Base-by-base conservation (phyloP, 2,113 vertebrate genomes). In the Pomatorhinus ruficollis region DNA sequence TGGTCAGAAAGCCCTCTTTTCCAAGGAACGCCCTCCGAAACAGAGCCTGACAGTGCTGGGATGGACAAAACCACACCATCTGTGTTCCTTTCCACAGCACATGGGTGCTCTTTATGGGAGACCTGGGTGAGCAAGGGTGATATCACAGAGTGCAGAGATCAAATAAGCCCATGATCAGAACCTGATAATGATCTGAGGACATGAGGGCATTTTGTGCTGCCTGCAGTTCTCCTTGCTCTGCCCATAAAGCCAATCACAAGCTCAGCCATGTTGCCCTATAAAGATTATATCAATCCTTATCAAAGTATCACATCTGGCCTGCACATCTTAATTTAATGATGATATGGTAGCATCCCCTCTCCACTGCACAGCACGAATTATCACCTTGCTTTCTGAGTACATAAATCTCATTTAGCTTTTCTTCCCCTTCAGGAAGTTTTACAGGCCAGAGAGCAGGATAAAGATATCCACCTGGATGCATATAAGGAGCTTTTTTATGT, bases 311-410 rank as follows among this genome's bases (percentile, higher is more conserved):
- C 96, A 97, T 96, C 97, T 97, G 97, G 90, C 79, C 84, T 24
- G 59, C 35, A 66, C 93, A 90, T 93, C 97, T 83, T 94, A 94
- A 97, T 97, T 95, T 96, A 97, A 96, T 87, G 96, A 93, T 85
- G 83, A 89, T 90, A 96, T 28, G 61, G 95, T 84, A 97, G 86
- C 82, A 88, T 42, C 80, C 78, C 54, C 87, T 95, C 90, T 94
- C 65, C 42, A 16, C 79, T 66, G 84, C 90, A 85, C 79, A 91
- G 95, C 90, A 61, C 92, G 96, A 94, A 97, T 97, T 96, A 97
- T 66, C 94, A 89, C 66, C 0, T 83, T 83, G 90, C 90, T 83
- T 94, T 95, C 93, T 87, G 86, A 93, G 82, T 45, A 91, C 45
- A 87, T 97, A 97, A 97, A 97, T 96, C 94, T 96, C 88, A 68